A percentile compares a stretch with the other conserved stretches of the same genome.
phyloP scores from a whole-genome alignment of 1,140 invertebrate genomes.

The Drosophila busckii region DNA sequence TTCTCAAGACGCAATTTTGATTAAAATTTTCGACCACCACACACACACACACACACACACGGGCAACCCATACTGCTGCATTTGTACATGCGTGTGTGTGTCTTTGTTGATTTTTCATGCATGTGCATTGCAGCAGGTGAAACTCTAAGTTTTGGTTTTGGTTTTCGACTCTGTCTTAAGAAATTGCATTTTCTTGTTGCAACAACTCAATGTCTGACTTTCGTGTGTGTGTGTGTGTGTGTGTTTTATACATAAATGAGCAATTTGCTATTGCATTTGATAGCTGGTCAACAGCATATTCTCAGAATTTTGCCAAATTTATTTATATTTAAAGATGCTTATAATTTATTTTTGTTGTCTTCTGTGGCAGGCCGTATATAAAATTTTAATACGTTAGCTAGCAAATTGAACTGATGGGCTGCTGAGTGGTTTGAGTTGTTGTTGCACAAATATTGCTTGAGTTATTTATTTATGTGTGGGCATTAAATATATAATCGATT shows the following conservation, averaged over 20 bases:
- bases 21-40: slow-evolving; percentile 68
- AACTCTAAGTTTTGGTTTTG: not conserved
- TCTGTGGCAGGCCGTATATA: too few species aligned
- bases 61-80: slow-evolving; percentile 4
- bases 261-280: slow-evolving; percentile 56
- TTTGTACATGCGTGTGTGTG: not conserved
- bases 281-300: slow-evolving; percentile 12
- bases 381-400: too few species aligned
- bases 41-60: not conserved
- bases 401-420: too few species aligned
- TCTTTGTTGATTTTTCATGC: slow-evolving; percentile 36
- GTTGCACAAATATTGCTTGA: too few species aligned
- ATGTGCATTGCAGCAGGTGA: not conserved
- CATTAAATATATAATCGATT: too few species aligned
- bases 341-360: slow-evolving; percentile 22
- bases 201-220: slow-evolving; percentile 10
- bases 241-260: slow-evolving; percentile 60
- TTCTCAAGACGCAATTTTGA: slow-evolving; percentile 75
- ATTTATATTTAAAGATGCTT: slow-evolving; percentile 16
- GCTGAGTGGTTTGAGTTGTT: too few species aligned
- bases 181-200: slow-evolving; percentile 62
- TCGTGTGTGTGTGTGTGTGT: not conserved
- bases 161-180: slow-evolving; percentile 49
- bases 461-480: too few species aligned
- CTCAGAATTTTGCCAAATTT: slow-evolving; percentile 18